phyloP scores from a whole-genome alignment of 2,113 vertebrate species.

The Trogon surrucura region DNA sequence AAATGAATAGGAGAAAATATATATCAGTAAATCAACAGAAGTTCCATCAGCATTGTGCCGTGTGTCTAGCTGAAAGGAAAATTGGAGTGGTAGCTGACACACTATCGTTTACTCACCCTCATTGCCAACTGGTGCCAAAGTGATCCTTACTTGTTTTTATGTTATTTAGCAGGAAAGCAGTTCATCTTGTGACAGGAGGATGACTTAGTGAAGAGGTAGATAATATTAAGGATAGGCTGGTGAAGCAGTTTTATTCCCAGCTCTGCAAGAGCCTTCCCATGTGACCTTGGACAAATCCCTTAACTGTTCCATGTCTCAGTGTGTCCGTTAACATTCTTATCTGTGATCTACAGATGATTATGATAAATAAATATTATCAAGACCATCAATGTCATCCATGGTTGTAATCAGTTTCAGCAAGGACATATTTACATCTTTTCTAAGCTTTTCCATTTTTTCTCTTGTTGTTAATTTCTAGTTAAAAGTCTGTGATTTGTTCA shows the following conservation, averaged over 20 bases:
- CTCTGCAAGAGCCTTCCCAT: neutral
- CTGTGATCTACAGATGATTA: neutral
- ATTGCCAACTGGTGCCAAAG: neutral
- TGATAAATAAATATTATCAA: neutral
- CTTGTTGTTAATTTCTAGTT: neutral
- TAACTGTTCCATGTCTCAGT: neutral
- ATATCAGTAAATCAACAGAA: constrained; percentile 53
- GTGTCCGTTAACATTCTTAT: neutral
- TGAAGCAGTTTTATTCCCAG: neutral
- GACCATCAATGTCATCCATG: neutral
- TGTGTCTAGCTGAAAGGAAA: constrained; percentile 22
- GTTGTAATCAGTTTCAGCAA: neutral
- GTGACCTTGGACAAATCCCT: neutral
- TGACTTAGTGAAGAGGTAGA: neutral
- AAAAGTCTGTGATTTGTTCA: neutral
- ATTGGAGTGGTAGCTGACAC: neutral
- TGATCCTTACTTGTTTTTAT: neutral
- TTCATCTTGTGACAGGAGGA: neutral
- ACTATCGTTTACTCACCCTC: neutral
- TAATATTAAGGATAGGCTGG: rapidly evolving
- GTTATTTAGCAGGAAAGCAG: neutral
- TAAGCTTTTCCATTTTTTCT: neutral
- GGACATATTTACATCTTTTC: neutral
- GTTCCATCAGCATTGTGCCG: neutral
- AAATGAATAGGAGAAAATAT: constrained; percentile 47